Evolutionary conservation across 2,797 vertebrate genomes (phyloP).

Genomic region (Hoplostethus mediterraneus): DNA sequence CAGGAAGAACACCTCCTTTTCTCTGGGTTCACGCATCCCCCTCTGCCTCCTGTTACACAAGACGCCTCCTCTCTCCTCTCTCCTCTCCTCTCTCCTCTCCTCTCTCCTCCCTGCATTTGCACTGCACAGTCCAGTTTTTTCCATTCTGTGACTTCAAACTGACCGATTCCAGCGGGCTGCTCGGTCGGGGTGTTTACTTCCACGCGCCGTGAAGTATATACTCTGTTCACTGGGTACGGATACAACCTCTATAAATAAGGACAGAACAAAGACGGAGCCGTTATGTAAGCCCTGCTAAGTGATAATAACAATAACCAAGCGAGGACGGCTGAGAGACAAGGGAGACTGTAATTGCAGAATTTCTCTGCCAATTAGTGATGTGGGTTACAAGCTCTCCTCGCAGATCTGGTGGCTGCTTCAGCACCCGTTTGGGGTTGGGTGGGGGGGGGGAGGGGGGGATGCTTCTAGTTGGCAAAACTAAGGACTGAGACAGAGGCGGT

Average conservation of each 20-base stretch:
- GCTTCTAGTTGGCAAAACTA: neutral
- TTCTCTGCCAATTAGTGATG: slow-evolving; percentile 15
- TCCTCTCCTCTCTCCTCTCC: slow-evolving; percentile 9
- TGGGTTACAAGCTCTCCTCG: neutral
- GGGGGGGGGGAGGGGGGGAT: too few relatives aligned
- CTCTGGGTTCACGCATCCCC: slow-evolving; percentile 15
- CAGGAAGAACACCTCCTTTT: slow-evolving; percentile 5
- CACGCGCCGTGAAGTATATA: slow-evolving; percentile 21
- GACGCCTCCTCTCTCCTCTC: slow-evolving; percentile 13
- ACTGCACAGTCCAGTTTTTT: neutral
- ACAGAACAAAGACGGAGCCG: slow-evolving; percentile 47
- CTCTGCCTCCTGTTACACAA: neutral
- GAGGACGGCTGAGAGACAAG: slow-evolving; percentile 21
- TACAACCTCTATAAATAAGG: slow-evolving; percentile 61
- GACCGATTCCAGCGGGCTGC: neutral
- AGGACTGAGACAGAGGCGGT: neutral
- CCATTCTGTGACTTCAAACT: slow-evolving; percentile 1
- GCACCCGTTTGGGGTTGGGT: neutral
- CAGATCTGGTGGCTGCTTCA: slow-evolving; percentile 15
- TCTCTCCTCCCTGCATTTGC: neutral
- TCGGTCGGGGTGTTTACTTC: slow-evolving; percentile 21
- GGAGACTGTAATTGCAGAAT: slow-evolving; percentile 1
- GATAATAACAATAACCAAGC: slow-evolving; percentile 38
- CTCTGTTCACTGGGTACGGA: slow-evolving; percentile 30
- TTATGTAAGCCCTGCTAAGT: slow-evolving; percentile 56